Base-by-base conservation (phyloP, 53 echinoderm and acorn worm species). In the Zoroaster sp. region DNA sequence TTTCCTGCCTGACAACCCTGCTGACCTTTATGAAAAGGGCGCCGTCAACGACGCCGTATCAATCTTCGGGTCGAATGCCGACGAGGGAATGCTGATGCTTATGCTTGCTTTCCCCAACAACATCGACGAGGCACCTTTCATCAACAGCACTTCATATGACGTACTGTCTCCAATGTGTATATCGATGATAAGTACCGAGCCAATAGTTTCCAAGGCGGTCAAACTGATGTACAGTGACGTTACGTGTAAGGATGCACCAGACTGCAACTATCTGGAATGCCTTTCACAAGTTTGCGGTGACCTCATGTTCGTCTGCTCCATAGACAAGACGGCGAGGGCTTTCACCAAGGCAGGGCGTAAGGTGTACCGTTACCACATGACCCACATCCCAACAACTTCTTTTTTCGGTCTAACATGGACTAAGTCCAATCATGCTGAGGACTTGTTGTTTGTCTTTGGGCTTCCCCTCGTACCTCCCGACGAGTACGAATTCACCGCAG, bases 61-160 rank as follows among this genome's bases (percentile, higher is more conserved):
- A 7, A 80, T 89, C 52, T 30, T 79, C 0, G 89, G 89, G 8
- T 69, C 69, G 2, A 25, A 63, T 25, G 66, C 89, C 1, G 70
- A 89, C 42, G 89, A 89, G 40, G 89, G 70, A 4, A 89, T 72
- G 80, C n/a, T n/a, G n/a, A n/a, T n/a, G n/a, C n/a, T n/a, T n/a
- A n/a, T n/a, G n/a, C n/a, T n/a, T n/a, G n/a, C n/a, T n/a, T n/a
- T n/a, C n/a, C n/a, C n/a, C n/a, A n/a, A n/a, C n/a, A n/a, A n/a
- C n/a, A n/a, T n/a, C n/a, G n/a, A n/a, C n/a, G n/a, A n/a, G n/a
- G n/a, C n/a, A n/a, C n/a, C n/a, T n/a, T n/a, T n/a, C n/a, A n/a
- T n/a, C n/a, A n/a, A n/a, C n/a, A n/a, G n/a, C n/a, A n/a, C n/a
- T n/a, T n/a, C n/a, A n/a, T n/a, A n/a, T n/a, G n/a, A n/a, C n/a